These are phyloP conservation scores for Archips crataeganus DNA, from an alignment of 2,888 invertebrate species.

Conservation along the genomic window DNA sequence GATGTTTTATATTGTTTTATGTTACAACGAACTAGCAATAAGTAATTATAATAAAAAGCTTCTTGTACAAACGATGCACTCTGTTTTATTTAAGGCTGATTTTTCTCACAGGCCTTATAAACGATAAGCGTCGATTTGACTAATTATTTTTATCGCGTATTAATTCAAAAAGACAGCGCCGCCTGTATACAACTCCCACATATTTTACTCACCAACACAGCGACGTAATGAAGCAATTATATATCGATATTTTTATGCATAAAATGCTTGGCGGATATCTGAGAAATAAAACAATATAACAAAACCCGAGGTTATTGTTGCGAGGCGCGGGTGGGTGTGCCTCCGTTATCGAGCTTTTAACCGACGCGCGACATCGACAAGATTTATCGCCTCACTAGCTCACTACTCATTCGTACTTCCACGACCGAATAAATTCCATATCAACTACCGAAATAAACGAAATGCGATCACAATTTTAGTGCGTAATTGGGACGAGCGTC, in stretches of 20 bases:
- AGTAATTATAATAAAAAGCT: too few relatives aligned
- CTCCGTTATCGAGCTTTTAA: constrained; percentile 86
- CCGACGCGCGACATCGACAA: constrained; percentile 82
- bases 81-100: not conserved
- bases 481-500: not conserved
- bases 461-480: constrained; percentile 6
- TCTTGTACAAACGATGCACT: not conserved
- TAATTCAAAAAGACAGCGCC: constrained; percentile 55
- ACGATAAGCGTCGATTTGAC: not conserved
- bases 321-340: constrained; percentile 81
- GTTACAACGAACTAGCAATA: too few relatives aligned
- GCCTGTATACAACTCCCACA: constrained; percentile 82
- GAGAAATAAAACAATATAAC: constrained; percentile 80
- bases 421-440: constrained; percentile 77
- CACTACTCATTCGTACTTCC: constrained; percentile 83
- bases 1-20: too few relatives aligned
- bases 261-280: constrained; percentile 84
- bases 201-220: constrained; percentile 85
- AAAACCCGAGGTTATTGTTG: constrained; percentile 77
- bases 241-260: constrained; percentile 86
- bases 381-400: constrained; percentile 83
- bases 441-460: constrained; percentile 71
- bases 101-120: not conserved
- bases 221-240: constrained; percentile 86
- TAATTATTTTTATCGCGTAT: constrained; percentile 31